Base-by-base conservation (phyloP, 2,888 invertebrate genomes). In the Catocala sponsa region DNA sequence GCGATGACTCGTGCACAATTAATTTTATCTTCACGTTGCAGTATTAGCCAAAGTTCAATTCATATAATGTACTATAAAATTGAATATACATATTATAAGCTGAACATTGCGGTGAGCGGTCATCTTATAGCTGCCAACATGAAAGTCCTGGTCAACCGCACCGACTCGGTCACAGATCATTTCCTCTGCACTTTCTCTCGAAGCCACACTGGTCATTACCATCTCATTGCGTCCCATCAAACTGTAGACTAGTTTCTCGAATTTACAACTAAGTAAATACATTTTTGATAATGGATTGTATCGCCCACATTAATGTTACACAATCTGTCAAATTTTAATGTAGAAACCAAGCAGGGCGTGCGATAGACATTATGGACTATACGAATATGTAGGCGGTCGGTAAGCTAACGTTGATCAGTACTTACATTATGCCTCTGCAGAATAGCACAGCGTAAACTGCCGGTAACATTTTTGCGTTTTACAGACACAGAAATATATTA, bases 161-260 rank as follows among this genome's bases (percentile, higher is more conserved):
- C 63, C 65, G 68, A 65, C 62, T 59, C 74, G 72, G 78, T 80
- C 72, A 78, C 80, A 66, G 77, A 81, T 79, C 78, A 74, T 76
- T 84, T 83, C 78, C 74, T 70, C 56, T 64, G 63, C 71, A 76
- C 83, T 84, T 84, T 84, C 84, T 67, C 80, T 53, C 68, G 11
- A 6, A 43, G 44, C 47, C 81, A 59, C 77, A 68, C 68, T 70
- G 74, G 70, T 76, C 76, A 58, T 68, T 53, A 54, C 51, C 59
- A 60, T 51, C 62, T 44, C 35, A 38, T 9, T 9, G 35, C 6
- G 7, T 53, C 58, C 52, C 47, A 53, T 41, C 41, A 44, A 38
- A 38, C 35, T 38, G 1, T 38, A 38, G 46, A 51, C n/a, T 9
- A 7, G 9, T 7, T 46, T 13, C 9, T 25, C 4, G 7, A 9